Percentiles rank a stretch among this genome's conserved stretches.
Evolutionary conservation across 2,113 vertebrate species (phyloP).

Genomic region (Laticauda colubrina): DNA sequence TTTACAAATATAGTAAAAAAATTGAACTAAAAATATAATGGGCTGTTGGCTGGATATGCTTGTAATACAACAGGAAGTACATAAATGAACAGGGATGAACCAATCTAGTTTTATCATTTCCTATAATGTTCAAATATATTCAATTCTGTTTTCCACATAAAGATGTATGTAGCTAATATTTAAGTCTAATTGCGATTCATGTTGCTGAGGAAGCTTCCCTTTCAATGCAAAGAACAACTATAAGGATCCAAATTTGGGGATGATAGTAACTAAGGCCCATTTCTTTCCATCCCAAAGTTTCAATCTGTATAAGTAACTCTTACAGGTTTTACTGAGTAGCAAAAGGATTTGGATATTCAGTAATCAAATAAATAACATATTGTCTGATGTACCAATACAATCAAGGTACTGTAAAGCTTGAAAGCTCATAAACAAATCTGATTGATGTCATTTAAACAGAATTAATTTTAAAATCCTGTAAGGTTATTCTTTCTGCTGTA

Average conservation of each 20-base stretch:
- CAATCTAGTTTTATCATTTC: neutral
- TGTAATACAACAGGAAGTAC: neutral
- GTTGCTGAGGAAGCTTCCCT: neutral
- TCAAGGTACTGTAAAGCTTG: neutral
- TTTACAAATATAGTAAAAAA: accelerated
- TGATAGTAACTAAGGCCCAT: neutral
- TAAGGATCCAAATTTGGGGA: no score
- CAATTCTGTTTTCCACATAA: neutral
- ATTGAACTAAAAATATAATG: neutral
- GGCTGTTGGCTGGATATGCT: neutral
- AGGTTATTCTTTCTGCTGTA: neutral
- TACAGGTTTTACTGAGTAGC: neutral
- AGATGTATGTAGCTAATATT: neutral
- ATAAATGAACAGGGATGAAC: neutral
- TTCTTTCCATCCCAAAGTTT: neutral
- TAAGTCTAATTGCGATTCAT: neutral
- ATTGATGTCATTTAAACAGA: neutral
- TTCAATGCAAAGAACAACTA: neutral
- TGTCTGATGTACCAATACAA: neutral
- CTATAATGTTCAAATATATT: neutral
- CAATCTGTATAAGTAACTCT: neutral
- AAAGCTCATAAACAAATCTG: no score
- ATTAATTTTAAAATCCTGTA: neutral
- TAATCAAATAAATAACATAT: neutral
- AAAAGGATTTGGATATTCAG: neutral